Evolutionary conservation across 1,140 invertebrate genomes (phyloP).

Genomic region (Musca vetustissima): DNA sequence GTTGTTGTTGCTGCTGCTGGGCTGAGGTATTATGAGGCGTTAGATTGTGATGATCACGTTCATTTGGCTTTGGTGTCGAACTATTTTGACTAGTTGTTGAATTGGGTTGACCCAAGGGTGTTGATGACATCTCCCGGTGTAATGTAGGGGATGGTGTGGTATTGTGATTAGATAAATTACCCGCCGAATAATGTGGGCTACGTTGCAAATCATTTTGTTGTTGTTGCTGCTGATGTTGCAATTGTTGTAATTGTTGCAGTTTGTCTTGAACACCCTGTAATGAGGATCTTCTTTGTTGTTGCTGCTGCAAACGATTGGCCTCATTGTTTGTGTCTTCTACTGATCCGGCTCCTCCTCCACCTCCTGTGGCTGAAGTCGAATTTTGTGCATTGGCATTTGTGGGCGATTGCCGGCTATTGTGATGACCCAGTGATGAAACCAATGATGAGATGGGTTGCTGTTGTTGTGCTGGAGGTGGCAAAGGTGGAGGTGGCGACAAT

Average conservation of each 20-base stretch:
- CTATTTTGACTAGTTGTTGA: slow-evolving; percentile 14
- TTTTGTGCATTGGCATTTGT: slow-evolving; percentile 14
- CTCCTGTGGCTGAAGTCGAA: neutral
- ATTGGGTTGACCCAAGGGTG: too few species aligned
- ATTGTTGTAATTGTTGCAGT: slow-evolving; percentile 48
- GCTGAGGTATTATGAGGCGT: slow-evolving; percentile 26
- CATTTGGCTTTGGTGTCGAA: slow-evolving; percentile 22
- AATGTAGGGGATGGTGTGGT: slow-evolving; percentile 12
- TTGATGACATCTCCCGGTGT: too few species aligned
- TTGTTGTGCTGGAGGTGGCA: neutral
- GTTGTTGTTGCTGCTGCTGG: slow-evolving; percentile 32
- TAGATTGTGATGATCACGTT: slow-evolving; percentile 20
- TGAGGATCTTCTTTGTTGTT: slow-evolving; percentile 38
- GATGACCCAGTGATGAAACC: slow-evolving; percentile 11
- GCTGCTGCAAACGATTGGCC: slow-evolving; percentile 11
- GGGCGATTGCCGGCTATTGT: neutral
- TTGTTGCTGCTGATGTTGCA: slow-evolving; percentile 33
- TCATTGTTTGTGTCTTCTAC: slow-evolving; percentile 15
- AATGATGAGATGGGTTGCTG: neutral
- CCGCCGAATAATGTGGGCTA: slow-evolving; percentile 12
- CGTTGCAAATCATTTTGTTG: slow-evolving; percentile 6
- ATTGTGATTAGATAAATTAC: slow-evolving; percentile 15
- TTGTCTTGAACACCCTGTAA: slow-evolving; percentile 52
- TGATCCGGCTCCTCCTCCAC: too few species aligned
- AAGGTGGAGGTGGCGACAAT: slow-evolving; percentile 37